Conservation (phyloP, 2,797 vertebrate genomes). For the Platyrinchus mystaceus region DNA sequence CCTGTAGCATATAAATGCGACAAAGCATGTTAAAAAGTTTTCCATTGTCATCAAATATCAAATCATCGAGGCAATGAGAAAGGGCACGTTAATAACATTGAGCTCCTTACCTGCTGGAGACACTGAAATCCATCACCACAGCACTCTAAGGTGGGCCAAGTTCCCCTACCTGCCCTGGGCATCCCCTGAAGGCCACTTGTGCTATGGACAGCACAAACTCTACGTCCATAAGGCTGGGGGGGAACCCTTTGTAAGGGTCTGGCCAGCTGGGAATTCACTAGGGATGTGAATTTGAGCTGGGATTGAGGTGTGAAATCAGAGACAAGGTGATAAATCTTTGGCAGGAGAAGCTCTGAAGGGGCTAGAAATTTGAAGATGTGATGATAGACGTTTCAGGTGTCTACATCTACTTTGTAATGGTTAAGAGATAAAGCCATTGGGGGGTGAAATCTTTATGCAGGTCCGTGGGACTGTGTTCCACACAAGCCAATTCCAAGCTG, state of each 20-base stretch:
- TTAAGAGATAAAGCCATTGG: slow-evolving; percentile 37
- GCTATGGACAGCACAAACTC: slow-evolving; percentile 58
- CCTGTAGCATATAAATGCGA: slow-evolving; percentile 99
- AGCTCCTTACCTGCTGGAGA: slow-evolving; percentile 82
- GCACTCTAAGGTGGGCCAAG: slow-evolving; percentile 55
- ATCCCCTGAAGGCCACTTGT: slow-evolving; percentile 44
- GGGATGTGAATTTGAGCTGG: neutral
- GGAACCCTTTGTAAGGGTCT: slow-evolving; percentile 17
- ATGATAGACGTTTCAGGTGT: slow-evolving; percentile 79
- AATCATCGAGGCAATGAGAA: slow-evolving; percentile 82
- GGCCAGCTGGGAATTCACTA: slow-evolving; percentile 29
- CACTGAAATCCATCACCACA: slow-evolving; percentile 83
- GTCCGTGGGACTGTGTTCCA: slow-evolving; percentile 31
- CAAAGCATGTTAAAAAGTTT: slow-evolving; percentile 99
- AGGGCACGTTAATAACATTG: slow-evolving; percentile 83
- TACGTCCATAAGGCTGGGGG: slow-evolving; percentile 38
- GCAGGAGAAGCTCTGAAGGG: slow-evolving; percentile 47
- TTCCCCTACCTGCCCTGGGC: slow-evolving; percentile 55
- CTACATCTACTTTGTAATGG: slow-evolving; percentile 71
- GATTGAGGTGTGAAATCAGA: slow-evolving; percentile 5
- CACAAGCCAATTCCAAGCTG: slow-evolving; percentile 22
- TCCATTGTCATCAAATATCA: slow-evolving; percentile 87
- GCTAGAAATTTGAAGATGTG: slow-evolving; percentile 74
- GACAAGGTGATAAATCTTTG: slow-evolving; percentile 36
- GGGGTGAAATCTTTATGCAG: slow-evolving; percentile 79